These are phyloP conservation scores for Todiramphus chloris DNA, from an alignment of 2,113 vertebrate species.

Conservation along the genomic window DNA sequence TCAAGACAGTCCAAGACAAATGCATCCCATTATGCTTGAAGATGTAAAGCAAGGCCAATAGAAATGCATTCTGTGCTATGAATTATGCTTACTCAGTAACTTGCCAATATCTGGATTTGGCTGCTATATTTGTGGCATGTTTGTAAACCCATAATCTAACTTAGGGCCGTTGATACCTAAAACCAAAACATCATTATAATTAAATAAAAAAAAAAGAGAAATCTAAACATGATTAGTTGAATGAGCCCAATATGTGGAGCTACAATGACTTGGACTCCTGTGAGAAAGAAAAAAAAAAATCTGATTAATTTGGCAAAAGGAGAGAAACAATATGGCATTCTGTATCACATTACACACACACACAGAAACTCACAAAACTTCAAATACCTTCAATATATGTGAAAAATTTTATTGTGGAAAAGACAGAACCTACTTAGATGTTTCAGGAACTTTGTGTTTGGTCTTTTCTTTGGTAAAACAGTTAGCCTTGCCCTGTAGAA, in stretches of 20 bases:
- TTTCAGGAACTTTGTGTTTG: constrained; percentile 13
- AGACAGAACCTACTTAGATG: not conserved
- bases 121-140: not conserved
- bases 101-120: not conserved
- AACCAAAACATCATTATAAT: not conserved
- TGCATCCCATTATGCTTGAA: not conserved
- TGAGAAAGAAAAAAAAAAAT: not conserved
- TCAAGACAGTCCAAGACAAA: not conserved
- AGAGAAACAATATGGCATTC: not conserved
- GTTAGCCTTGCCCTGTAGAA: not conserved
- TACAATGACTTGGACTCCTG: not conserved
- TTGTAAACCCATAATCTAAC: not conserved
- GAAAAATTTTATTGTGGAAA: not conserved
- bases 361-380: not conserved
- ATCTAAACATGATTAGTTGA: not conserved
- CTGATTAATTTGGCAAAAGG: not conserved
- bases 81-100: not conserved
- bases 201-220: not conserved
- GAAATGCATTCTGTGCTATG: not conserved
- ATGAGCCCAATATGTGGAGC: not conserved
- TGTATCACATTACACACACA: not conserved
- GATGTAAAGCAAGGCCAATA: not conserved
- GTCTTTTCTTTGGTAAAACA: constrained; percentile 3
- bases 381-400: not conserved
- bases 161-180: not conserved